Evolutionary conservation across 2,888 invertebrate genomes (phyloP), one percentile per base, ranked within the genome.

Genomic region (Caenorhabditis drosophilae): DNA sequence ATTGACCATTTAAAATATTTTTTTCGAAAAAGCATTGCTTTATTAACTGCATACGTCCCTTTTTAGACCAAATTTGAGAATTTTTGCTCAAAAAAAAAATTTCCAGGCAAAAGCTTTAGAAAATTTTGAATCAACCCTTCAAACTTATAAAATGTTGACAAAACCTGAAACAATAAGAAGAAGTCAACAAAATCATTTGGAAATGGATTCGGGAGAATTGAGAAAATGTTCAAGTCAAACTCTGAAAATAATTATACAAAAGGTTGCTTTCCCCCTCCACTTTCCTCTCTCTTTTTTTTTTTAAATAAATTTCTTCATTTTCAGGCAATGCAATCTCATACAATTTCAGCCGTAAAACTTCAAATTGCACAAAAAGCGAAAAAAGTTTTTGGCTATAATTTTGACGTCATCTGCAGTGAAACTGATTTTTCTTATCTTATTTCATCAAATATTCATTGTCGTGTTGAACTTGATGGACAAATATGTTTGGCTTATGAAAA

Each of bases 341-440:
- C 26, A 15, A 54, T 67, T 2, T 60, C 67, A 0, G n/a, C 59
- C 6, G 57, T 70, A 1, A 70, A 67, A 38, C 25, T 61, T 11
- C 54, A 50, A 16, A 73, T 73, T 15, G 56, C 69, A 11, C 46
- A 52, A 41, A 44, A 34, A 25, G 73, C 73, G 11, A 73, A 67
- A 18, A 63, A 67, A 31, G 59, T 44, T 23, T 70, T 70, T 25
- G 73, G 73, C 22, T 73, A 67, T 40, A 70, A 67, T 34, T 73
- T 73, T 38, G 70, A 67, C 42, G 66, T 73, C 1, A 67, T 73
- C 25, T 73, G 73, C 59, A 66, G 61, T 22, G 56, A 61, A 36
- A 48, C 38, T 25, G 67, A 67, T 41, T 67, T 67, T 16, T 67
- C 67, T 7, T 67, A 62, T 35, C 31, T 67, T 15, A 67, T 67